Evolutionary conservation across 2,797 vertebrate genomes (phyloP).

Genomic region (Chaetophractus vellerosus): DNA sequence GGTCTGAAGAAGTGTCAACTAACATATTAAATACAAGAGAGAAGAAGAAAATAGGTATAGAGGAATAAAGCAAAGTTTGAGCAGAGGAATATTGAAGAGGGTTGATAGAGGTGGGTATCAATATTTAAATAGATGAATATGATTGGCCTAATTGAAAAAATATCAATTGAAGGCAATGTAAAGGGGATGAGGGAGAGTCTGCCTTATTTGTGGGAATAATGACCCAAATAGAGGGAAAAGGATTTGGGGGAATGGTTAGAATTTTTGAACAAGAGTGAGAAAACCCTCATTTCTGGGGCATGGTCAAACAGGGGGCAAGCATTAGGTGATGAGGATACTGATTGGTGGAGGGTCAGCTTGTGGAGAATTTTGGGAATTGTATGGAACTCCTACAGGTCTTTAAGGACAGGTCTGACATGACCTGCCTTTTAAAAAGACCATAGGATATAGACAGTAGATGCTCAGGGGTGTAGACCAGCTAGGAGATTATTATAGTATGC

Average conservation of each 20-base stretch:
- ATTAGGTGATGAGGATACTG: not conserved
- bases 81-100: not conserved
- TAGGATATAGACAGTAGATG: not conserved
- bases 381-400: not conserved
- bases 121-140: too few species aligned
- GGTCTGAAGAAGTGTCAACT: too few species aligned
- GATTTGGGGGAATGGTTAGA: rapidly evolving
- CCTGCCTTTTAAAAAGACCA: too few species aligned
- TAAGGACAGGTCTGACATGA: not conserved
- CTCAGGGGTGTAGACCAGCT: too few species aligned
- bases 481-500: not conserved
- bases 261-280: not conserved
- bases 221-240: not conserved
- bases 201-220: not conserved
- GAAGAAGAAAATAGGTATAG: too few species aligned
- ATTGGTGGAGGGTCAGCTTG: too few species aligned
- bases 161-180: too few species aligned
- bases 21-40: too few species aligned
- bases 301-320: not conserved
- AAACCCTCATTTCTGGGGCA: not conserved
- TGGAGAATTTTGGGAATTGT: too few species aligned
- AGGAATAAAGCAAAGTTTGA: not conserved
- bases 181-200: too few species aligned
- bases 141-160: not conserved
- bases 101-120: too few species aligned